Percentiles rank a stretch among this genome's conserved stretches.
Evolutionary conservation across 2,888 invertebrate genomes (phyloP).

Genomic region (Antitype chi): DNA sequence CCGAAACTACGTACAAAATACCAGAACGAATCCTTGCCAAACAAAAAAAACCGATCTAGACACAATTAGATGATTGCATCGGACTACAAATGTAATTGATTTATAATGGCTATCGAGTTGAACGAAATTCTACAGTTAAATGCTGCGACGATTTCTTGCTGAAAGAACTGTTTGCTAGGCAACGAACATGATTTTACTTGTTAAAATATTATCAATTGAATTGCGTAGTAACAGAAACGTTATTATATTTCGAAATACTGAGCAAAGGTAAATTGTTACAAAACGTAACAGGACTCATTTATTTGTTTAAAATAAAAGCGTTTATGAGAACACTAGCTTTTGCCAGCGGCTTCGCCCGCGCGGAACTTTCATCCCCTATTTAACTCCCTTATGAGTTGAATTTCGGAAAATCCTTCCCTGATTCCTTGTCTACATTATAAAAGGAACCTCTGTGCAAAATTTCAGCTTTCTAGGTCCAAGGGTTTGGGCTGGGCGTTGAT

Average conservation of each 20-base stretch:
- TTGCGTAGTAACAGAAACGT: background rate
- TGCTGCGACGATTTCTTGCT: background rate
- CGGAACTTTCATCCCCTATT: too few species aligned
- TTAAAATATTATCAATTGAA: background rate
- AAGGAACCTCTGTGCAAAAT: too few species aligned
- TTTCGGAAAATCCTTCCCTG: too few species aligned
- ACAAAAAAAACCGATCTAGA: slow-evolving; percentile 16
- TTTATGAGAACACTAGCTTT: background rate
- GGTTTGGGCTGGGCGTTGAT: too few species aligned
- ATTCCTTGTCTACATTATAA: too few species aligned
- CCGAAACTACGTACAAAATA: slow-evolving; percentile 8
- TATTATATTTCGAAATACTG: too few species aligned
- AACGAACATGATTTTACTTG: background rate
- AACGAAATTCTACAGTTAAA: slow-evolving; percentile 8
- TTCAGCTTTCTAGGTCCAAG: too few species aligned
- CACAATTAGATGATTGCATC: slow-evolving; percentile 42
- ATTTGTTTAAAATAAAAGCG: background rate
- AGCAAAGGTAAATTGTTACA: slow-evolving; percentile 4
- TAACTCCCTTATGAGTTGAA: too few species aligned
- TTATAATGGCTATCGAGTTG: slow-evolving; percentile 22
- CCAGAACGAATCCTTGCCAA: slow-evolving; percentile 19
- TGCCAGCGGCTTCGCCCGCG: too few species aligned
- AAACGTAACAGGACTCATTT: background rate
- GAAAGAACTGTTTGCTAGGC: background rate
- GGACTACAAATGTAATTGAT: slow-evolving; percentile 29